Base-by-base conservation (phyloP, 1,140 invertebrate genomes). In the Ericerus pela region DNA sequence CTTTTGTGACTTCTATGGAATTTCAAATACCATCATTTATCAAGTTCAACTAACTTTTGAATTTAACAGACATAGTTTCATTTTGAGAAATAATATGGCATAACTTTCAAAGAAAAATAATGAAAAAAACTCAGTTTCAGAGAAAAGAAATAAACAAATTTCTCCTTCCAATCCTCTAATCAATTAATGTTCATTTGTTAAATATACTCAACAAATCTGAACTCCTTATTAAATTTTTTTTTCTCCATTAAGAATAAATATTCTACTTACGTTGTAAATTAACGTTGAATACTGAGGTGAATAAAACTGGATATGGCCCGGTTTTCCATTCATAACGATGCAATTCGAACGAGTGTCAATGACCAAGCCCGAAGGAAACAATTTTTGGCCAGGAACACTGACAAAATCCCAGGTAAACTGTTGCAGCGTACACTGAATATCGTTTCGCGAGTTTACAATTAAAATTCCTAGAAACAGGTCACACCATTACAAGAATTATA, bases 231-330 rank as follows among this genome's bases (percentile, higher is more conserved):
- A 26, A 51, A 51, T 51, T 22, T 11, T 6, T 26, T 20, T 12
- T 12, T 8, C 22, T 43, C n/a, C n/a, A 43, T 43, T 8, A n/a
- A 41, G 4, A 8, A 36, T 31, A 24, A 10, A 52, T 16, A 57
- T 20, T 47, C 52, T 54, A 73, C 76, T 77, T 69, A 88, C 84
- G 75, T 83, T 84, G 62, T 79, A 88, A 0, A 88, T 65, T 54
- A 87, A 72, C 61, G 69, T 78, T 62, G 80, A 79, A 4, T 75
- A 75, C 53, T 75, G 69, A 1, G 80, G 73, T 51, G 79, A 79
- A 66, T 80, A 89, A 72, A 89, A 88, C 68, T 92, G 88, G 36
- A 91, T 68, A 63, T 86, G 79, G 24, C 88, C 88, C 1, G 78
- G 73, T 61, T 78, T 75, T 31, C 85, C 85, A 70, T 89, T 91